Evolutionary conservation across 2,797 vertebrate species (phyloP).

Genomic region (Gypaetus barbatus): DNA sequence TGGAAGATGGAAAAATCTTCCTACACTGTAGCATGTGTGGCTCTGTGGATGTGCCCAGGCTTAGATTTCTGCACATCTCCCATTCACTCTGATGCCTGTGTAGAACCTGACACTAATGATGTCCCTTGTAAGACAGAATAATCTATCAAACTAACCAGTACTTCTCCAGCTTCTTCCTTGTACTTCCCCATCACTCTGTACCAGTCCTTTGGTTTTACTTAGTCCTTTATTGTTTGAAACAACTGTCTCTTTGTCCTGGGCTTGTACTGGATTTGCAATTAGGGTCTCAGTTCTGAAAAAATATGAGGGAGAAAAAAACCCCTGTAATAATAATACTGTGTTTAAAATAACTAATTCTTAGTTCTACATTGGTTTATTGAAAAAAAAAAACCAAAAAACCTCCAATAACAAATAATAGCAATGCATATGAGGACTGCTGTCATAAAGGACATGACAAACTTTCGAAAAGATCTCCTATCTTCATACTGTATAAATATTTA

Average conservation of each 20-base stretch:
- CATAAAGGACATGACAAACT: not conserved
- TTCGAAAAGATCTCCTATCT: not conserved
- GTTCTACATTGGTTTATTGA: not conserved
- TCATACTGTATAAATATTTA: not conserved
- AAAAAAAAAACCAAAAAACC: no score
- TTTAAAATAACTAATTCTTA: not conserved
- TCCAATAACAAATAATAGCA: not conserved
- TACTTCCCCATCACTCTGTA: not conserved
- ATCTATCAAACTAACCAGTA: not conserved
- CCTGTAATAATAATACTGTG: not conserved
- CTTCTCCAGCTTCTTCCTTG: not conserved
- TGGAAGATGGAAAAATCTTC: not conserved
- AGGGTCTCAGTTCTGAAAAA: not conserved
- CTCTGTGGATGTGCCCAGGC: not conserved
- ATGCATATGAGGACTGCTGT: not conserved
- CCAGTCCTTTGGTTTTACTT: not conserved
- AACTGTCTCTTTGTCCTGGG: not conserved
- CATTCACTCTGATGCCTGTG: not conserved
- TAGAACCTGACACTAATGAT: not conserved
- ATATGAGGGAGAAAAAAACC: not conserved
- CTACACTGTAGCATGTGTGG: rapidly evolving
- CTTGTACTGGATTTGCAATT: not conserved
- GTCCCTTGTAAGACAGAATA: not conserved
- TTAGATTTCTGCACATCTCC: not conserved
- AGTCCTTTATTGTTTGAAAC: not conserved